Evolutionary conservation across 2,888 invertebrate genomes (phyloP).

Genomic region (Drosophila falleni): DNA sequence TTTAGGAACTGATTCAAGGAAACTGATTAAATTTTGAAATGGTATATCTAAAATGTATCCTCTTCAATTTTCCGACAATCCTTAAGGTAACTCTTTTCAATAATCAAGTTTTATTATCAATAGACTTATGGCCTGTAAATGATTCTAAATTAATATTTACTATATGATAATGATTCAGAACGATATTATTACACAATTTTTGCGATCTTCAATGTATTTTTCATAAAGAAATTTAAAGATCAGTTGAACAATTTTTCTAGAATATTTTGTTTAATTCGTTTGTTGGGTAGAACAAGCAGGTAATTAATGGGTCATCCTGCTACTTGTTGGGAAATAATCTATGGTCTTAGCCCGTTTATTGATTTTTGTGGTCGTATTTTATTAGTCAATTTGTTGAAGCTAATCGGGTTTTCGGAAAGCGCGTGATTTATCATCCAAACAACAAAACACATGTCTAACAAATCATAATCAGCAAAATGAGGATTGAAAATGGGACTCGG

Average conservation of each 20-base stretch:
- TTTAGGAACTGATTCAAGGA: no score
- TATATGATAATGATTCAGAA: no score
- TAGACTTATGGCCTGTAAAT: no score
- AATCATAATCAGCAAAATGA: conserved; percentile 31
- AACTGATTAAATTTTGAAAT: no score
- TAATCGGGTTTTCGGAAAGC: conserved; percentile 48
- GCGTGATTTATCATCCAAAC: conserved; percentile 60
- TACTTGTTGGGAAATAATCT: conserved; percentile 13
- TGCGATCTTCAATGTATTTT: no score
- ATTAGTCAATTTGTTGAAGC: conserved; percentile 51
- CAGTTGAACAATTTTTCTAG: neutral
- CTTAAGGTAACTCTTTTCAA: no score
- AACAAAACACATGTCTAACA: conserved; percentile 31
- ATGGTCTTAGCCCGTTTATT: conserved; percentile 25
- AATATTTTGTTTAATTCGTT: neutral
- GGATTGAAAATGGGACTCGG: conserved; percentile 12
- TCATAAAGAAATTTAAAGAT: neutral
- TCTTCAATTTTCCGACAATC: no score
- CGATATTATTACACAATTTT: no score
- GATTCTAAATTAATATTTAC: no score
- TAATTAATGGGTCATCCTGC: conserved; percentile 15
- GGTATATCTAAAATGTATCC: no score
- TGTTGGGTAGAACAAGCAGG: neutral
- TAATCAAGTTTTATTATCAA: no score
- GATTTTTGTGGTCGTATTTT: neutral